phyloP scores from a whole-genome alignment of 2,797 vertebrate genomes.

The Eupleurogrammus muticus region DNA sequence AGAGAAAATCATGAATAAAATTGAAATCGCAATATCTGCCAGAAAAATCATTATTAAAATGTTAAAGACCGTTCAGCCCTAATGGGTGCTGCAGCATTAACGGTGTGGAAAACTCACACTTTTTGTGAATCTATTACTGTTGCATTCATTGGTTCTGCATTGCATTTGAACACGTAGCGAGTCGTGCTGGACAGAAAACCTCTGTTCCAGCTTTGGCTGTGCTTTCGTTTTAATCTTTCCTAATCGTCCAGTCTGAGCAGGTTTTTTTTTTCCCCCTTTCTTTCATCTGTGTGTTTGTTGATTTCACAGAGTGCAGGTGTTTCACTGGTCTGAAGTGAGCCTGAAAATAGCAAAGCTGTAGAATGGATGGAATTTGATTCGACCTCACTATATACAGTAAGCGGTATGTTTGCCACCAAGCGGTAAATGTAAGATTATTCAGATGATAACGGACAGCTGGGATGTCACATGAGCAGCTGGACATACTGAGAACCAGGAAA shows the following conservation, averaged over 20 bases:
- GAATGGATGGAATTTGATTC: not conserved
- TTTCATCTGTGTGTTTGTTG: not conserved
- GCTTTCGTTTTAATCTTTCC: not conserved
- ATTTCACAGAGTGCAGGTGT: not conserved
- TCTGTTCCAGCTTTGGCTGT: not conserved
- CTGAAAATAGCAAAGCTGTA: not conserved
- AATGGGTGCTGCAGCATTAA: not conserved
- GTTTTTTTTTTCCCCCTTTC: not conserved
- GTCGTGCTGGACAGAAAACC: not conserved
- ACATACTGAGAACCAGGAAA: slow-evolving; percentile 12
- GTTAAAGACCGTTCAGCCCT: too few relatives aligned
- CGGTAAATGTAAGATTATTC: not conserved
- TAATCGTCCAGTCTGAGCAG: not conserved
- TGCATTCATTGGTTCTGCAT: not conserved
- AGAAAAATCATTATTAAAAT: too few relatives aligned
- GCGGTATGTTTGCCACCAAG: not conserved
- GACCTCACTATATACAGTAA: not conserved
- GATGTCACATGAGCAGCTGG: not conserved
- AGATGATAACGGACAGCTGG: not conserved
- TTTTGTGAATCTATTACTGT: not conserved
- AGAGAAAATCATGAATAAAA: too few relatives aligned
- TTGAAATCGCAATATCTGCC: too few relatives aligned
- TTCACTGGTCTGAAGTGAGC: not conserved
- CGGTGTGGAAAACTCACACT: not conserved
- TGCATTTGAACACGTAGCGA: not conserved